These are phyloP conservation scores for Pogonocichla stellata DNA, from an alignment of 2,113 vertebrate genomes.

Conservation along the genomic window DNA sequence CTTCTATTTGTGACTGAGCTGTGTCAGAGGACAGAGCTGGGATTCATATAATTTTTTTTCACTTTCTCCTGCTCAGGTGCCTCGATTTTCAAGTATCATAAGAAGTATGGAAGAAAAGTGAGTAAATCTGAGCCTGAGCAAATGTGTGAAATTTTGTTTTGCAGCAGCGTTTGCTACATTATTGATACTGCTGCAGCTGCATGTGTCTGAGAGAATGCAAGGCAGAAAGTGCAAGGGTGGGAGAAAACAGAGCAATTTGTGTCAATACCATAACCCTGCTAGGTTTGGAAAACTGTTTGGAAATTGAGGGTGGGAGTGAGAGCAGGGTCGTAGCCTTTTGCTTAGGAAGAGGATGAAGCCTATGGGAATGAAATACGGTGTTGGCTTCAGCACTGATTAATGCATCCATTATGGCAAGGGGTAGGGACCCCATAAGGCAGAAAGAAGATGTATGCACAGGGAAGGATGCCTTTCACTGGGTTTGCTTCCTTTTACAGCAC, in stretches of 20 bases:
- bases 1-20: neutral
- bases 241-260: neutral
- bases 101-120: conserved; percentile 20
- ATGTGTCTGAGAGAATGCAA: neutral
- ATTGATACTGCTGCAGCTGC: neutral
- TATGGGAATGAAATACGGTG: neutral
- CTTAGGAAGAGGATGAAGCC: neutral
- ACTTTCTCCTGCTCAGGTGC: conserved; percentile 7
- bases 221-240: neutral
- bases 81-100: neutral
- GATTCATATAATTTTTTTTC: neutral
- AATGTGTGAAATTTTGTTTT: neutral
- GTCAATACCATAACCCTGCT: neutral
- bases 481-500: conserved; percentile 70
- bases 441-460: neutral
- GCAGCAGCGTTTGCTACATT: neutral
- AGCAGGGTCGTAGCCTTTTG: neutral
- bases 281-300: neutral
- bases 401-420: neutral
- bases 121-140: neutral
- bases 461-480: neutral
- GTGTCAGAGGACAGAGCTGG: neutral
- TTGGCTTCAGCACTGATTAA: neutral
- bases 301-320: neutral
- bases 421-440: neutral